These are phyloP conservation scores for Cheilosia grossa DNA, from an alignment of 2,888 invertebrate genomes.

Conservation along the genomic window DNA sequence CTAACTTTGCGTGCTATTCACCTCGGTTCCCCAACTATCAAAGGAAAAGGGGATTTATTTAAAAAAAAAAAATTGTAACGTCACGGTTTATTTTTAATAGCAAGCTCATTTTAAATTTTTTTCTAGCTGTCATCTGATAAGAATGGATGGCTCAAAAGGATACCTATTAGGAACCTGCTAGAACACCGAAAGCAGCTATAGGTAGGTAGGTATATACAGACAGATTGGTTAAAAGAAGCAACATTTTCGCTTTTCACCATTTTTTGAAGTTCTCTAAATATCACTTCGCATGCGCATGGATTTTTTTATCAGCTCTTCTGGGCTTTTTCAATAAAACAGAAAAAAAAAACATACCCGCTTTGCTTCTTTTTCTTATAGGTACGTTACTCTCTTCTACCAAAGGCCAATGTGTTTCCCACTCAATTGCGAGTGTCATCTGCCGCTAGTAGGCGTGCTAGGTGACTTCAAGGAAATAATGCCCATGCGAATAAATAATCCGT, in stretches of 20 bases:
- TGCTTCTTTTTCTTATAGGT: constrained; percentile 29
- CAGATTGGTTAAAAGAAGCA: background rate
- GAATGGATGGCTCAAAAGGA: background rate
- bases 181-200: no score
- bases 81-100: constrained; percentile 8
- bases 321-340: constrained; percentile 21
- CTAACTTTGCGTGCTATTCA: constrained; percentile 11
- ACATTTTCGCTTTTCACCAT: background rate
- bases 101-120: background rate
- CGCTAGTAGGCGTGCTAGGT: constrained; percentile 44
- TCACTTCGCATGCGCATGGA: constrained; percentile 17
- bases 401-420: constrained; percentile 38
- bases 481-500: constrained; percentile 20
- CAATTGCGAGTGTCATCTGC: constrained; percentile 15
- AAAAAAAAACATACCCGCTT: constrained; percentile 32
- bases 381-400: constrained; percentile 17
- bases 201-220: background rate
- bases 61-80: background rate
- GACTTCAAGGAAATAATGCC: constrained; percentile 30
- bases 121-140: background rate
- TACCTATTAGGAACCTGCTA: no score
- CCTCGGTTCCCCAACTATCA: background rate
- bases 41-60: no score
- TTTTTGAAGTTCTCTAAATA: background rate
- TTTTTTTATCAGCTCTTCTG: constrained; percentile 24